Evolutionary conservation across 1,140 invertebrate genomes (phyloP).

Genomic region (Sipha flava): DNA sequence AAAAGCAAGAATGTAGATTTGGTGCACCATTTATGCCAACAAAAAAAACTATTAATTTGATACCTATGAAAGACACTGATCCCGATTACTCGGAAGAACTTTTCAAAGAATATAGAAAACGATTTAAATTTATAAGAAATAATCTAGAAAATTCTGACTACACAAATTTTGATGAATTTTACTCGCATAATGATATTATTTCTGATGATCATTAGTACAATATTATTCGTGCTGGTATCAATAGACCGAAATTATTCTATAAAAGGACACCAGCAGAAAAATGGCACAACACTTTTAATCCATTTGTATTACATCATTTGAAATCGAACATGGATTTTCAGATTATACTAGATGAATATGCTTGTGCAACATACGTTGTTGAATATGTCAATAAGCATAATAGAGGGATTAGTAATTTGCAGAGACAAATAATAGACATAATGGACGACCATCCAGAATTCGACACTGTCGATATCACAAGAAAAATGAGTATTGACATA

Average conservation of each 20-base stretch:
- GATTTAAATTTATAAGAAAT: background rate
- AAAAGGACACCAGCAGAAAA: constrained; percentile 23
- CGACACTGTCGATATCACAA: background rate
- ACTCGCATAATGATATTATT: background rate
- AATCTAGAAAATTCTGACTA: background rate
- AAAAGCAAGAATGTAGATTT: background rate
- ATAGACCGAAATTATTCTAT: background rate
- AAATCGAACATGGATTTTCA: constrained; percentile 40
- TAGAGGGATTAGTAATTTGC: constrained; percentile 15
- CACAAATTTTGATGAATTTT: background rate
- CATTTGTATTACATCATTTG: constrained; percentile 34
- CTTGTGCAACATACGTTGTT: constrained; percentile 37
- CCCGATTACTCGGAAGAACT: too few species aligned
- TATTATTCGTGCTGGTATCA: background rate
- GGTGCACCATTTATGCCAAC: background rate
- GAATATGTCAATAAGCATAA: constrained; percentile 39
- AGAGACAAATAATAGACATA: background rate
- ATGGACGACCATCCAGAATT: constrained; percentile 3
- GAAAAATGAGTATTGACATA: background rate
- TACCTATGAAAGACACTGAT: background rate
- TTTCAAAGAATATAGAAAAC: background rate
- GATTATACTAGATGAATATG: constrained; percentile 38
- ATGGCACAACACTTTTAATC: constrained; percentile 39
- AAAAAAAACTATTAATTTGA: background rate
- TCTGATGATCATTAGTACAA: background rate